phyloP scores from a whole-genome alignment of 2,888 invertebrate genomes.

The Lasioglossum pauxillum region DNA sequence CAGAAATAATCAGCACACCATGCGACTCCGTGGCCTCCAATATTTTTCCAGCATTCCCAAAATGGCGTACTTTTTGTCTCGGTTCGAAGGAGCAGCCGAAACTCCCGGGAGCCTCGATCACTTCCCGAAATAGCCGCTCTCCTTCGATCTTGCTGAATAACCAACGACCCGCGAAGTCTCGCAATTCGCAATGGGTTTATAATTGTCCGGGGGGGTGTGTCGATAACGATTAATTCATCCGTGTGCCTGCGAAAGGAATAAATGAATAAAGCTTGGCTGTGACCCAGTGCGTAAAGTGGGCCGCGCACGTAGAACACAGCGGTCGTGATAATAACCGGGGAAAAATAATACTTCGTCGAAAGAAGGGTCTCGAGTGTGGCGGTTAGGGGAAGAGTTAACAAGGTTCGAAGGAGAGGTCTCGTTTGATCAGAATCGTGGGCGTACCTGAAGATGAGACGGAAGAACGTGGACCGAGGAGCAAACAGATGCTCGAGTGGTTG shows the following conservation, averaged over 20 bases:
- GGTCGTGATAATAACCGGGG: background rate
- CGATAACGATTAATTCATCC: background rate
- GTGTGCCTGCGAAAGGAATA: background rate
- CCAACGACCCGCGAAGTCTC: background rate
- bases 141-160: background rate
- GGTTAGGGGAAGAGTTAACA: background rate
- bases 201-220: background rate
- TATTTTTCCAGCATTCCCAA: no score
- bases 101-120: background rate
- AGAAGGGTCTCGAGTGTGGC: background rate
- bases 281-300: background rate
- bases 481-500: background rate
- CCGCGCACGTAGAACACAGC: background rate
- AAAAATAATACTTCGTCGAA: background rate
- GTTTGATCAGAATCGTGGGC: background rate
- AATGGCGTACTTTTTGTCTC: background rate
- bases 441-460: conserved; percentile 5
- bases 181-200: background rate
- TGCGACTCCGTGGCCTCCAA: no score
- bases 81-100: background rate
- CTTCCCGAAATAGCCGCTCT: background rate
- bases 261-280: background rate
- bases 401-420: background rate
- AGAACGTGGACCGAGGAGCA: background rate
- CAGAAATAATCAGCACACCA: no score